Conservation (phyloP, 2,888 invertebrate genomes). For the Helleia helle region DNA sequence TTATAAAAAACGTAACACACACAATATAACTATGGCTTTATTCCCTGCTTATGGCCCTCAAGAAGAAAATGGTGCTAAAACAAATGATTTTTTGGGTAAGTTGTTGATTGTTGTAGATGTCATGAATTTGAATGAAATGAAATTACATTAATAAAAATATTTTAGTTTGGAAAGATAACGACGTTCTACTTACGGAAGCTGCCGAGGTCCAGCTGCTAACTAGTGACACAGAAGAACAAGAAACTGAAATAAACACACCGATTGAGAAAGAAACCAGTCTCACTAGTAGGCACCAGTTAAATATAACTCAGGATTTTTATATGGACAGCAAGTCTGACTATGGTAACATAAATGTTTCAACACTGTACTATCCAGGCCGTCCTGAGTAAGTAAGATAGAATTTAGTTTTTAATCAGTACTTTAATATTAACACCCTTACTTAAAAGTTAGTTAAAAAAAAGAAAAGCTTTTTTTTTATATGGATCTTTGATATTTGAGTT, state of each 20-base stretch:
- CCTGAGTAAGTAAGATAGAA: conserved; percentile 62
- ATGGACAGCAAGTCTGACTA: conserved; percentile 71
- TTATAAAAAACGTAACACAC: too few relatives aligned
- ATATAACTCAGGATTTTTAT: conserved; percentile 57
- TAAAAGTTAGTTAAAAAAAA: too few relatives aligned
- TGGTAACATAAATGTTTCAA: conserved; percentile 74
- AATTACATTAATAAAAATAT: neutral
- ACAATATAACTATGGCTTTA: conserved; percentile 25
- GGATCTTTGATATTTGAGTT: too few relatives aligned
- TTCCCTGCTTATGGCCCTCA: conserved; percentile 23
- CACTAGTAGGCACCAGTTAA: neutral
- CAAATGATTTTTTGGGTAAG: conserved; percentile 14
- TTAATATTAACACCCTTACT: too few relatives aligned
- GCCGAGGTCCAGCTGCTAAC: conserved; percentile 38
- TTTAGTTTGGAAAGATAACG: conserved; percentile 12
- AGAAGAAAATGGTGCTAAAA: conserved; percentile 10
- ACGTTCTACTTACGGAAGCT: conserved; percentile 16
- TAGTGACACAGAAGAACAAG: conserved; percentile 38
- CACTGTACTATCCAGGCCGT: conserved; percentile 76
- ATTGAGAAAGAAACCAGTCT: neutral
- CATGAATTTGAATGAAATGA: neutral
- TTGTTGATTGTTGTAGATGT: neutral
- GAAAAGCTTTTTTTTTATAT: too few relatives aligned
- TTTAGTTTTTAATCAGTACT: neutral
- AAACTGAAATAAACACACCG: conserved; percentile 3